phyloP scores from a whole-genome alignment of 2,888 invertebrate species.

The Drosophila kuntzei region DNA sequence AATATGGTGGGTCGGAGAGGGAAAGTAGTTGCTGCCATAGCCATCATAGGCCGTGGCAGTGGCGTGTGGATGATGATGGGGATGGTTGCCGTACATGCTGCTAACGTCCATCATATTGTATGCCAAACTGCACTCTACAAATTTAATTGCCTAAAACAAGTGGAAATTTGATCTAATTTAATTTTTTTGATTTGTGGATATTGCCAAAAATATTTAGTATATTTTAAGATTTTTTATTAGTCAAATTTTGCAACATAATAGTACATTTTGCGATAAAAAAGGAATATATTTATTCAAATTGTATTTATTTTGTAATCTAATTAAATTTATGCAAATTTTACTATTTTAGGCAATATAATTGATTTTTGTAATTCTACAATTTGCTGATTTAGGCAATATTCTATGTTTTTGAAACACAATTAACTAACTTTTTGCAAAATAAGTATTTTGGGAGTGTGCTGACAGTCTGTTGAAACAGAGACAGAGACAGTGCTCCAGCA shows the following conservation, averaged over 20 bases:
- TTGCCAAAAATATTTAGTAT: constrained; percentile 8
- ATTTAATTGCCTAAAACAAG: constrained; percentile 46
- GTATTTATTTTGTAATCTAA: not conserved
- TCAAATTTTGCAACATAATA: no score
- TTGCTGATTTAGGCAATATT: constrained; percentile 9
- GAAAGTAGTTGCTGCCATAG: constrained; percentile 80
- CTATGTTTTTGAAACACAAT: constrained; percentile 15
- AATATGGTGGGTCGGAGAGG: constrained; percentile 63
- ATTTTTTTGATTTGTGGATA: not conserved
- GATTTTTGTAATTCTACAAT: not conserved
- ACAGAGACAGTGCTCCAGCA: constrained; percentile 18
- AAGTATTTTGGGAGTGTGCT: constrained; percentile 18
- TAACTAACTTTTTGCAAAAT: constrained; percentile 53
- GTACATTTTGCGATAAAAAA: no score
- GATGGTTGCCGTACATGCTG: constrained; percentile 86
- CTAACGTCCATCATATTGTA: constrained; percentile 86
- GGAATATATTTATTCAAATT: not conserved
- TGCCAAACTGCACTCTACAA: constrained; percentile 50
- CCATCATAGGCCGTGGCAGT: constrained; percentile 78
- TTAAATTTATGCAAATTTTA: not conserved
- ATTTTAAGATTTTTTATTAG: not conserved
- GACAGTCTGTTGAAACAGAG: constrained; percentile 10
- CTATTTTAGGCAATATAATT: constrained; percentile 7
- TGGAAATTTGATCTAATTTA: constrained; percentile 5
- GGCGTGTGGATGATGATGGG: constrained; percentile 84